Conservation (phyloP, 64 coral and sea anemone species). For the Pocillopora damicornis region DNA sequence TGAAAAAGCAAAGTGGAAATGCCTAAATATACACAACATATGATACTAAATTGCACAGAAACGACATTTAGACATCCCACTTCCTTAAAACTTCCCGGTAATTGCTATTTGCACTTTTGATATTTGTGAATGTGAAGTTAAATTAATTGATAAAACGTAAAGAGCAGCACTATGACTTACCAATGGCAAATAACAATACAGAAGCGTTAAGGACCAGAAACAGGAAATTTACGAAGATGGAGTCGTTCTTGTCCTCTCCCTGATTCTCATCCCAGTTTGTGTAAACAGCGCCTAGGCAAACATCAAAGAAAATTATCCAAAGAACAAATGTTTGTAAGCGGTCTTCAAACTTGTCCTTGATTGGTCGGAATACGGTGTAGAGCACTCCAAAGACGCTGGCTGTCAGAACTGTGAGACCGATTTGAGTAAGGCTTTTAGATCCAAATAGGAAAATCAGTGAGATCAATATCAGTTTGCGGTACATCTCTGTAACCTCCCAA, state of each 20-base stretch:
- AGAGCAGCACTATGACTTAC: neutral
- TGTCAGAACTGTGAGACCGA: neutral
- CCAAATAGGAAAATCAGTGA: neutral
- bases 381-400: constrained; percentile 6
- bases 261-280: too few relatives aligned
- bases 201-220: neutral
- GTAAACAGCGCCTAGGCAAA: neutral
- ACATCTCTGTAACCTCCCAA: constrained; percentile 15
- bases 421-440: neutral
- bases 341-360: constrained; percentile 12
- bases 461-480: neutral
- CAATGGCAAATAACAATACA: neutral
- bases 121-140: neutral
- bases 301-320: constrained; percentile 3
- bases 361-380: constrained; percentile 9
- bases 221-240: neutral
- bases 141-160: neutral
- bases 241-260: neutral
- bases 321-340: constrained; percentile 4
- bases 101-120: neutral
- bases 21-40: too few relatives aligned
- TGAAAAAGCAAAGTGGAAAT: too few relatives aligned
- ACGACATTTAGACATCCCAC: too few relatives aligned
- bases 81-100: too few relatives aligned
- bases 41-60: too few relatives aligned